phyloP scores from a whole-genome alignment of 35 echinoderm and acorn worm genomes.

The Apostichopus californicus region DNA sequence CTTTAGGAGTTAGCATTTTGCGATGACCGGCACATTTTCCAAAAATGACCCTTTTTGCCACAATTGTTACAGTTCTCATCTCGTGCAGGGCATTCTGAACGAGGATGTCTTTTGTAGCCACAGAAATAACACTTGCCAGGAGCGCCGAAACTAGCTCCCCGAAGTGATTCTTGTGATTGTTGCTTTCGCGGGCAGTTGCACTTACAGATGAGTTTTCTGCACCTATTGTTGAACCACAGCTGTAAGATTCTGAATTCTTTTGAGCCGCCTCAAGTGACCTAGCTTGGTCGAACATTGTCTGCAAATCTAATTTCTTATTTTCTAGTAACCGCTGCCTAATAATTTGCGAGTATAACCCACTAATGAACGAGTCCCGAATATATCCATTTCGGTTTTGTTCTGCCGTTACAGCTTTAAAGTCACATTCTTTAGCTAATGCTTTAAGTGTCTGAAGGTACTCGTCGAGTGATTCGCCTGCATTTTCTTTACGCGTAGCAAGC shows the following conservation, averaged over 20 bases:
- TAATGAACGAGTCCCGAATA: constrained; percentile 51
- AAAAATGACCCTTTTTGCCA: constrained; percentile 17
- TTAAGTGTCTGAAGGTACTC: constrained; percentile 44
- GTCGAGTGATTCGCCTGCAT: constrained; percentile 44
- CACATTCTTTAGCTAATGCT: constrained; percentile 33
- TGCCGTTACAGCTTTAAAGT: constrained; percentile 36
- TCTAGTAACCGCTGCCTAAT: constrained; percentile 37
- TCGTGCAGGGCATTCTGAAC: constrained; percentile 41
- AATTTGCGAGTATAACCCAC: constrained; percentile 3
- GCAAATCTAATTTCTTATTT: constrained; percentile 48
- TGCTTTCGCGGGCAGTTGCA: neutral
- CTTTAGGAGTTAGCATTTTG: constrained; percentile 10
- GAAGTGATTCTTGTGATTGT: neutral
- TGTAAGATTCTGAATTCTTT: constrained; percentile 53
- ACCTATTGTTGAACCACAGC: neutral
- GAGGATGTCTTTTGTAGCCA: constrained; percentile 35
- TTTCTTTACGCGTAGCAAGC: constrained; percentile 44
- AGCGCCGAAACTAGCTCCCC: neutral
- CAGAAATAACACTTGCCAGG: constrained; percentile 38
- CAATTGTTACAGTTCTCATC: neutral
- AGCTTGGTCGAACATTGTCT: constrained; percentile 61
- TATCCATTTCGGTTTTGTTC: constrained; percentile 8
- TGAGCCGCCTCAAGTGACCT: constrained; percentile 50
- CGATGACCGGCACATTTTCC: constrained; percentile 25
- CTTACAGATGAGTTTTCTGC: constrained; percentile 8